Conservation (phyloP, 2,888 invertebrate genomes). For the Lutraria lutraria region DNA sequence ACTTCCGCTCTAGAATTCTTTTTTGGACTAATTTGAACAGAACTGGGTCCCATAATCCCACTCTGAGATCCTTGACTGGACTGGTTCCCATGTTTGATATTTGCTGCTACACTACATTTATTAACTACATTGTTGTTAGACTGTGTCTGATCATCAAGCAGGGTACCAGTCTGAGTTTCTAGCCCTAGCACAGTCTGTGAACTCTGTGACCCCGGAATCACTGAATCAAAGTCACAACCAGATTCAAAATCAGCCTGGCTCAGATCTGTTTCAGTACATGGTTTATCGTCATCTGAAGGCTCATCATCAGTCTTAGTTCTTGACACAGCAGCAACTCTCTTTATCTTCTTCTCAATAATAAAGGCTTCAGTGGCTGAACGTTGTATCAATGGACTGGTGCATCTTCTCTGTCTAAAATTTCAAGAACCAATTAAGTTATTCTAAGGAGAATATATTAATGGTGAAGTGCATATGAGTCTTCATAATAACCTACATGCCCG, state of each 20-base stretch:
- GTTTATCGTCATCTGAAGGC: neutral
- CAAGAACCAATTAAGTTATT: neutral
- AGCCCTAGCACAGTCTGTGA: slow-evolving; percentile 32
- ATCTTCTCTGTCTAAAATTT: slow-evolving; percentile 74
- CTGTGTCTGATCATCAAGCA: slow-evolving; percentile 51
- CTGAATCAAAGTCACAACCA: slow-evolving; percentile 29
- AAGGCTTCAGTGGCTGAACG: slow-evolving; percentile 75
- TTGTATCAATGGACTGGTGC: slow-evolving; percentile 75
- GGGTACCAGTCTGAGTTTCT: slow-evolving; percentile 53
- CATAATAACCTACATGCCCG: too few species aligned
- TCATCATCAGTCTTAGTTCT: neutral
- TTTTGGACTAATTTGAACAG: neutral
- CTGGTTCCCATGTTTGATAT: neutral
- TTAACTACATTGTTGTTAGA: slow-evolving; percentile 24
- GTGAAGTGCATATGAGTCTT: too few species aligned
- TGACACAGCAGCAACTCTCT: neutral
- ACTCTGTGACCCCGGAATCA: slow-evolving; percentile 47
- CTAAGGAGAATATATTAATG: neutral
- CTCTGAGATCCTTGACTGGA: neutral
- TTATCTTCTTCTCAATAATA: slow-evolving; percentile 58
- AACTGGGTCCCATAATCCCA: neutral
- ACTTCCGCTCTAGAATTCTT: slow-evolving; percentile 45
- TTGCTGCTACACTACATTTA: slow-evolving; percentile 1
- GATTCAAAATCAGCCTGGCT: slow-evolving; percentile 13
- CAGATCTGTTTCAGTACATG: slow-evolving; percentile 20